A percentile compares a stretch with the other conserved stretches of the same genome.
Conservation (phyloP, 2,797 vertebrate species). For the Pelodytes ibericus region DNA sequence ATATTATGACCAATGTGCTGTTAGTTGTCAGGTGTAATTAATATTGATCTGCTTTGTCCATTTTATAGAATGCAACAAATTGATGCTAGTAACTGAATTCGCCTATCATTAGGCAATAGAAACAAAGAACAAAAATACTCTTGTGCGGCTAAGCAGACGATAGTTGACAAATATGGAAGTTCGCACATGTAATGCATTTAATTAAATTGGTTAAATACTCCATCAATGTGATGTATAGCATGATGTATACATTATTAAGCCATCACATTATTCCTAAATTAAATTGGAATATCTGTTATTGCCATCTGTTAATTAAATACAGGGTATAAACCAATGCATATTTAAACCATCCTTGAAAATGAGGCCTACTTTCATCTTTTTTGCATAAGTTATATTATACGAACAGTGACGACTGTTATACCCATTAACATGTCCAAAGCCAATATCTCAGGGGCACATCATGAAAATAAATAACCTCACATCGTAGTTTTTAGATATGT, state of each 20-base stretch:
- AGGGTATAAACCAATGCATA: too few relatives aligned
- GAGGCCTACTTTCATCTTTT: too few relatives aligned
- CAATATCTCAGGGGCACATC: too few relatives aligned
- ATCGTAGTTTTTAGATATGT: too few relatives aligned
- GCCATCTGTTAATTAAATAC: too few relatives aligned
- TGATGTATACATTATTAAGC: not conserved
- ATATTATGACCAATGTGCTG: not conserved
- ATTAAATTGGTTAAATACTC: not conserved
- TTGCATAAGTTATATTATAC: too few relatives aligned
- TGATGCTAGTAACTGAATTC: not conserved
- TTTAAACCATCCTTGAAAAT: too few relatives aligned
- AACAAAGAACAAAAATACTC: not conserved
- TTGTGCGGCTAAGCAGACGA: not conserved
- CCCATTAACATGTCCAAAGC: too few relatives aligned
- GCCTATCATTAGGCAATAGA: not conserved
- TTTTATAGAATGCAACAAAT: not conserved
- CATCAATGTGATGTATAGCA: not conserved
- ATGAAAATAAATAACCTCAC: too few relatives aligned
- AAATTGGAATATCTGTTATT: too few relatives aligned
- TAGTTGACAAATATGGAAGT: not conserved
- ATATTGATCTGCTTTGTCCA: conserved; percentile 12
- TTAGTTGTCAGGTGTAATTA: conserved; percentile 23
- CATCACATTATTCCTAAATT: too few relatives aligned
- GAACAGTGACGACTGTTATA: too few relatives aligned
- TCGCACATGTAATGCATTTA: not conserved